Evolutionary conservation across 2,113 vertebrate genomes (phyloP).

Genomic region (Platycercus adscitus): DNA sequence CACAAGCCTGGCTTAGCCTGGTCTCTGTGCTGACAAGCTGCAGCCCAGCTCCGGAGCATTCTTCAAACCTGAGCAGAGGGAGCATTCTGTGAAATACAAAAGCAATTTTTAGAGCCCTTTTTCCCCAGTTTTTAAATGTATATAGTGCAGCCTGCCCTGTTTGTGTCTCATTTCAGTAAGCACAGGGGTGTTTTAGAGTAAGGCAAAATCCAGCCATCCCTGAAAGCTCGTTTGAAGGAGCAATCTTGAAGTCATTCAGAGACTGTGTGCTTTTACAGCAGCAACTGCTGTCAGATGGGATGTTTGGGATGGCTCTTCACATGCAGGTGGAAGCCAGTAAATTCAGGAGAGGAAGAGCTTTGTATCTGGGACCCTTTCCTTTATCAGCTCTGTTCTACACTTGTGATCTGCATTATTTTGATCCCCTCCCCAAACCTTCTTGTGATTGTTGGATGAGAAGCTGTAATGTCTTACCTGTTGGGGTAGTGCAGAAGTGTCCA

Average conservation of each 20-base stretch:
- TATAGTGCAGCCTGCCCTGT: background rate
- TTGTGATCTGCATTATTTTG: background rate
- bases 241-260: background rate
- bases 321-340: background rate
- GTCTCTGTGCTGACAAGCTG: background rate
- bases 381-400: background rate
- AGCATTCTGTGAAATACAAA: background rate
- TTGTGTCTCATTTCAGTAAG: background rate
- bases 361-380: background rate
- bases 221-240: background rate
- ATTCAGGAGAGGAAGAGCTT: background rate
- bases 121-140: background rate
- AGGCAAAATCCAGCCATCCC: background rate
- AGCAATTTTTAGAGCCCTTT: background rate
- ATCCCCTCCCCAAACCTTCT: background rate
- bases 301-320: background rate
- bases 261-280: background rate
- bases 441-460: background rate
- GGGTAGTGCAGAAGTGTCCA: background rate
- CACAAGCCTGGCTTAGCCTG: background rate
- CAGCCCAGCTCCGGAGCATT: background rate
- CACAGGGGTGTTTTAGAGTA: background rate
- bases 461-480: background rate
- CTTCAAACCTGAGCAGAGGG: background rate
- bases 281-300: background rate